Percentiles rank a stretch among this genome's conserved stretches.
Conservation (phyloP, 1,140 invertebrate species). For the Paraescarpia echinospica region DNA sequence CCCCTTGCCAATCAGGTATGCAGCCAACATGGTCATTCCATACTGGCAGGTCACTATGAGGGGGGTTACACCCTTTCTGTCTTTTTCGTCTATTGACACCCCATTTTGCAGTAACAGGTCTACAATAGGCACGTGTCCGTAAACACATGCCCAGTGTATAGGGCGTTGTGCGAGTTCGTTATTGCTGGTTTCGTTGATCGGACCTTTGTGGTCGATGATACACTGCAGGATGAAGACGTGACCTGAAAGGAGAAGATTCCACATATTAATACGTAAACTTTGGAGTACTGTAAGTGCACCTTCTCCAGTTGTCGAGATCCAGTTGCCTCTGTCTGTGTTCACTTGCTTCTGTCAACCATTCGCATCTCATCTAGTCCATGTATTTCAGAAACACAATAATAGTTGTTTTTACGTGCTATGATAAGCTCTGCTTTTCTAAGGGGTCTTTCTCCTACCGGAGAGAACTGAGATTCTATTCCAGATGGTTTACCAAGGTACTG, state of each 20-base stretch:
- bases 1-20: conserved; percentile 84
- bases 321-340: too few species aligned
- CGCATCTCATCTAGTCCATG: too few species aligned
- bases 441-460: too few species aligned
- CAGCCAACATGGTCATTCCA: conserved; percentile 83
- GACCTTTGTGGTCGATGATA: conserved; percentile 78
- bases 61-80: conserved; percentile 87
- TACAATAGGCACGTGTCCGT: conserved; percentile 74
- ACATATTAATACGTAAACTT: too few species aligned
- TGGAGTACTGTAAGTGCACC: too few species aligned
- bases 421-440: too few species aligned
- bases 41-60: conserved; percentile 92
- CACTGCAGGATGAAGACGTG: conserved; percentile 66
- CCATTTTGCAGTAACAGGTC: conserved; percentile 60
- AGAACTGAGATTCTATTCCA: too few species aligned
- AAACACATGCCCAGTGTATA: conserved; percentile 87
- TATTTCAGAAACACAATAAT: too few species aligned
- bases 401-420: too few species aligned
- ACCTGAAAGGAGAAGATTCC: not conserved
- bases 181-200: conserved; percentile 80
- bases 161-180: conserved; percentile 85
- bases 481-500: too few species aligned
- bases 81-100: conserved; percentile 84
- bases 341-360: too few species aligned
- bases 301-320: too few species aligned